A percentile compares a stretch with the other conserved stretches of the same genome.
phyloP scores from a whole-genome alignment of 2,888 invertebrate species.

The Chloromyia formosa region DNA sequence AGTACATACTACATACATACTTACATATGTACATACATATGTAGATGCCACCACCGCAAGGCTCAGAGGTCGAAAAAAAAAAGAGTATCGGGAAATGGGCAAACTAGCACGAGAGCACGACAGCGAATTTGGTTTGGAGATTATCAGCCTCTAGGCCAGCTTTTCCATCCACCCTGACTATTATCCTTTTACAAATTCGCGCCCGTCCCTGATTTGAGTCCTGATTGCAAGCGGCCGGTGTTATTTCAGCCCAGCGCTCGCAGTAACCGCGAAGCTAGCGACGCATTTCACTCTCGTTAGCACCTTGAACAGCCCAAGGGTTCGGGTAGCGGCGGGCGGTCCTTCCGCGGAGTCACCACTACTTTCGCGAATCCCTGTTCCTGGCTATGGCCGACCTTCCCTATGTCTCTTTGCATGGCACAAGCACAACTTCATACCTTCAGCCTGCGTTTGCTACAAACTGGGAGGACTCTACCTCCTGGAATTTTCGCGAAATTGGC shows the following conservation, averaged over 20 bases:
- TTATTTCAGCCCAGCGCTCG: neutral
- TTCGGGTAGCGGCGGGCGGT: neutral
- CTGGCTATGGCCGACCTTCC: neutral
- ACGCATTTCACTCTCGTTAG: conserved; percentile 46
- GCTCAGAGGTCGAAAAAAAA: neutral
- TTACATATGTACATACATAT: too few relatives aligned
- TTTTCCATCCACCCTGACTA: neutral
- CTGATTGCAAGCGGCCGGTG: neutral
- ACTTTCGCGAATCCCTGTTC: neutral
- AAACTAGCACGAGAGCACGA: neutral
- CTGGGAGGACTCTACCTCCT: neutral
- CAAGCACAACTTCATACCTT: neutral
- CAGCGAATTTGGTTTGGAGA: conserved; percentile 20
- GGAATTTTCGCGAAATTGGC: conserved; percentile 10
- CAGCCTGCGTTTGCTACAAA: neutral
- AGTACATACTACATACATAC: too few relatives aligned
- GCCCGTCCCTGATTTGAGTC: neutral
- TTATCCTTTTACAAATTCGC: neutral
- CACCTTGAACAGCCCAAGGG: conserved; percentile 31
- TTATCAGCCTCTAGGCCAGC: conserved; percentile 15
- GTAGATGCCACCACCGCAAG: neutral
- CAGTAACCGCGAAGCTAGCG: neutral
- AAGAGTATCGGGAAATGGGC: neutral
- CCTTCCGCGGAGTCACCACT: neutral
- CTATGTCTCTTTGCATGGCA: neutral